Percentiles rank a stretch among this genome's conserved stretches.
Conservation (phyloP, 2,113 vertebrate genomes). For the Aythya baeri region DNA sequence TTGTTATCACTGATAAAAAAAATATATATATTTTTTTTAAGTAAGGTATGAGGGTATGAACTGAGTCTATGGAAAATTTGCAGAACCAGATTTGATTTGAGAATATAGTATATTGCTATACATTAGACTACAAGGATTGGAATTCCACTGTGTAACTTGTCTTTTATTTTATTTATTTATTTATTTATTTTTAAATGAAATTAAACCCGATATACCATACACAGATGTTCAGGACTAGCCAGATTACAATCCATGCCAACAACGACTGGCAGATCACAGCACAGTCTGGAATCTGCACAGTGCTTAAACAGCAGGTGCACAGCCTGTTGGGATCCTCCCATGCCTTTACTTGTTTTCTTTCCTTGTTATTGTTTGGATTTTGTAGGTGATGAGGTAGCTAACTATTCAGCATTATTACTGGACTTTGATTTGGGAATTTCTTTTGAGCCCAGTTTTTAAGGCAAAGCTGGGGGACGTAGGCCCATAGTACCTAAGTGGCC, state of each 20-base stretch:
- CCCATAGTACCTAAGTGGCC: not conserved
- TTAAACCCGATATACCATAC: fast-evolving
- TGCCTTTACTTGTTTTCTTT: not conserved
- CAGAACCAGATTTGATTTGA: not conserved
- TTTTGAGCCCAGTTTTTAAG: not conserved
- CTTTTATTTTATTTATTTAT: not conserved
- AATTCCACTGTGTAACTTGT: not conserved
- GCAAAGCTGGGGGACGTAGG: not conserved
- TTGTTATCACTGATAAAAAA: not conserved
- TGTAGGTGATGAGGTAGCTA: not conserved
- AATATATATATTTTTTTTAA: not conserved
- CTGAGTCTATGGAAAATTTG: not conserved
- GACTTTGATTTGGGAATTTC: not conserved
- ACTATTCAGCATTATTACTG: not conserved
- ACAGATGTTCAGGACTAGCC: not conserved
- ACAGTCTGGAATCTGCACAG: not conserved
- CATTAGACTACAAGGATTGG: not conserved
- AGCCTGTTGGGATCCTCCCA: not conserved
- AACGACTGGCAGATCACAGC: not conserved
- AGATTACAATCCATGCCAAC: not conserved
- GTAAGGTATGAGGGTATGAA: not conserved
- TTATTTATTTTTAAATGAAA: not conserved
- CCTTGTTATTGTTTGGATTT: not conserved
- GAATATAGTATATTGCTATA: not conserved
- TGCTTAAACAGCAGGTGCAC: not conserved